Conservation (phyloP, 2,113 vertebrate species). For the Catharus bicknelli region DNA sequence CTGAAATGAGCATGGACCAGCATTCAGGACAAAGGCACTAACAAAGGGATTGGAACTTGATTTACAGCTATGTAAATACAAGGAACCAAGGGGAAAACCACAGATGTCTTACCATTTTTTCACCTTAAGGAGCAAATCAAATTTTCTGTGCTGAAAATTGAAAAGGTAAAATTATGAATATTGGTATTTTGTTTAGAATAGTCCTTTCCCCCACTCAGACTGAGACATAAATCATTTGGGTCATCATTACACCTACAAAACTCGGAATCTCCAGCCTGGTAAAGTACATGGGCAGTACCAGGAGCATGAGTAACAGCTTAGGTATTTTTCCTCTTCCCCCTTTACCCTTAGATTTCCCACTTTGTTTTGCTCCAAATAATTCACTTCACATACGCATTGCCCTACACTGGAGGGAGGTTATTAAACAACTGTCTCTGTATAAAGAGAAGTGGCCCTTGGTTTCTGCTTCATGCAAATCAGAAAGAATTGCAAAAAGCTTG, state of each 20-base stretch:
- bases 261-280: neutral
- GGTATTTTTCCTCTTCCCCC: neutral
- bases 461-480: neutral
- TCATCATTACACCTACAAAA: neutral
- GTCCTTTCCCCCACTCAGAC: neutral
- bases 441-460: neutral
- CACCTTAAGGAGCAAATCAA: conserved; percentile 71
- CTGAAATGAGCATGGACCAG: neutral
- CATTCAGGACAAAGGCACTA: neutral
- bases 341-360: neutral
- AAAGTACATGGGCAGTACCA: neutral
- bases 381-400: neutral
- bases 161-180: neutral
- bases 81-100: neutral
- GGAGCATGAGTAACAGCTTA: neutral
- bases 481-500: neutral
- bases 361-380: neutral
- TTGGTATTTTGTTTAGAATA: neutral
- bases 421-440: neutral
- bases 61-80: neutral
- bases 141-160: conserved; percentile 67
- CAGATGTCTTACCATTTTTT: conserved; percentile 70
- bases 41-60: neutral
- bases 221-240: neutral
- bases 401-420: neutral